Conservation (phyloP, 2,797 vertebrate species). For the Bovichtus variegatus region DNA sequence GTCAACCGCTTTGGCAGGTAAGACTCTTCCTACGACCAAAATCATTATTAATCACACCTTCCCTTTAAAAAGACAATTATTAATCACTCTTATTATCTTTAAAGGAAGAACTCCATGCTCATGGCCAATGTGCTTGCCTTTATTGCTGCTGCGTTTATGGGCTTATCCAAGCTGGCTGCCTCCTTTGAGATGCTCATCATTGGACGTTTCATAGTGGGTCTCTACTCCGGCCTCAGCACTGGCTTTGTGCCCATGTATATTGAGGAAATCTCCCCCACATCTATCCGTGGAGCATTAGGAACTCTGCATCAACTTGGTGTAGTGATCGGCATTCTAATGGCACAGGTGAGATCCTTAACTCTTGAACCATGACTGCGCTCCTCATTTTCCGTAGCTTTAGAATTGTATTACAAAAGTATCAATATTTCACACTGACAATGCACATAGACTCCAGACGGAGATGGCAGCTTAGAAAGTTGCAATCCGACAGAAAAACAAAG, state of each 20-base stretch:
- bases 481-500: too few species aligned
- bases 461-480: too few species aligned
- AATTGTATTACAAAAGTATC: too few species aligned
- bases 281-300: constrained; percentile 92
- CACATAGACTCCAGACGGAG: too few species aligned
- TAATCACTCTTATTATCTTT: not conserved
- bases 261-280: constrained; percentile 94
- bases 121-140: constrained; percentile 91
- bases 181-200: constrained; percentile 97
- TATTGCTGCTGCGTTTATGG: constrained; percentile 90
- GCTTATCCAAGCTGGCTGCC: constrained; percentile 92
- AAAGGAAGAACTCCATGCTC: constrained; percentile 94
- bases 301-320: constrained; percentile 97
- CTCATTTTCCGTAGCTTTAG: not conserved
- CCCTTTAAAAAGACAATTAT: not conserved
- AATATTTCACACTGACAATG: too few species aligned
- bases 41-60: not conserved
- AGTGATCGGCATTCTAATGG: constrained; percentile 94
- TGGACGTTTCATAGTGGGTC: constrained; percentile 92
- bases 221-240: constrained; percentile 94
- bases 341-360: constrained; percentile 87
- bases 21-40: fast-evolving
- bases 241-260: constrained; percentile 98
- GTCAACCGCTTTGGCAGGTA: constrained; percentile 96
- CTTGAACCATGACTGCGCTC: not conserved